Base-by-base conservation (phyloP, 2,113 vertebrate species). In the Anolis sagrei region DNA sequence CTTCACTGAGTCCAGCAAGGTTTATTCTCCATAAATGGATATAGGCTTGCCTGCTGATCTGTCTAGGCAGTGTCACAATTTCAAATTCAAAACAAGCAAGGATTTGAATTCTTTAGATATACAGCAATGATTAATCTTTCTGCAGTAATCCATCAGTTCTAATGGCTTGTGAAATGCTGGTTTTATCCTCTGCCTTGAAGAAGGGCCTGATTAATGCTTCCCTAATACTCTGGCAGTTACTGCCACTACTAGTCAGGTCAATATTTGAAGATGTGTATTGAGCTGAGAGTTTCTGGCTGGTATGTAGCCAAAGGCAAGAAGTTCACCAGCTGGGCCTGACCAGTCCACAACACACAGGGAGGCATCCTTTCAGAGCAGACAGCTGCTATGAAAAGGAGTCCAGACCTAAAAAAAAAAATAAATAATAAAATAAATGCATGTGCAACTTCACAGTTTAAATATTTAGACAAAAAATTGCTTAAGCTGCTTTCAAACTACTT, bases 301-400 rank as follows among this genome's bases (percentile, higher is more conserved):
- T 29, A 2, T 78, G 75, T 61, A 62, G 80, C 76, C 90, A 48
- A 0, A 0, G 0, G 93, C 81, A 81, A 92, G 89, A 90, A 90
- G 48, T 74, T 76, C 90, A 94, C 81, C 92, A 84, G 93, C 93
- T 92, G 93, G 16, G 82, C 25, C 51, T 6, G 48, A 36, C 80
- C 69, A 0, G 0, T 9, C 64, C 88, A 81, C 81, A 90, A 69
- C 87, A 89, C 2, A 2, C 14, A 0, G 16, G 7, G 34, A 54
- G 90, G 86, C 89, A 80, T 27, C 73, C 2, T 0, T 62, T 21
- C 83, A 18, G 88, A 62, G 14, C n/a, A 48, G 62, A 32, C 49
- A 11, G 79, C 77, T 64, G 1, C 70, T 18, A 0, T 0, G 70
- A 10, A 74, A 74, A 36, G 14, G 86, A 32, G 54, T 25, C 44